These are phyloP conservation scores for Lepus timidus DNA, from an alignment of 2,113 vertebrate species.

Conservation along the genomic window DNA sequence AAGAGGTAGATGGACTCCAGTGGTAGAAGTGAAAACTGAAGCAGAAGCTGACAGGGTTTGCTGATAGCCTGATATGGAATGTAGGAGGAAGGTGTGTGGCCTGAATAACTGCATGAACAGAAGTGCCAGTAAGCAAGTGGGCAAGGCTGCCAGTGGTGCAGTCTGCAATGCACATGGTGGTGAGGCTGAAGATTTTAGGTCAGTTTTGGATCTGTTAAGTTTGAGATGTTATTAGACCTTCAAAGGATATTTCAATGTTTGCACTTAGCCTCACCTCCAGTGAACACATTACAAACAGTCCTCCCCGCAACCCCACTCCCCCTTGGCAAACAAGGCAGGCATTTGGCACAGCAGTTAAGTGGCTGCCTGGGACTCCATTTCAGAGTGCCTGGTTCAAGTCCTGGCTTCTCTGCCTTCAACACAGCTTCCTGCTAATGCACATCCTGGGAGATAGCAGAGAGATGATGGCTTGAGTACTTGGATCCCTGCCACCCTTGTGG, in stretches of 20 bases:
- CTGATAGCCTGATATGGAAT: neutral
- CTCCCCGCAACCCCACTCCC: neutral
- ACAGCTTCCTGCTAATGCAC: too few species aligned
- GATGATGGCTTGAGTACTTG: too few species aligned
- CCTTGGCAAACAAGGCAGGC: too few species aligned
- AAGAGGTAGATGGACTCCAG: neutral
- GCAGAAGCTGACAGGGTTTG: neutral
- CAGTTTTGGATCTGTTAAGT: neutral
- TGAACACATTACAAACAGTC: neutral
- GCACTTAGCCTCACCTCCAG: neutral
- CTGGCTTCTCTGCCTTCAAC: too few species aligned
- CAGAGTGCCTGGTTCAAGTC: too few species aligned
- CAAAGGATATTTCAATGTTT: conserved; percentile 3
- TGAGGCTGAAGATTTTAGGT: neutral
- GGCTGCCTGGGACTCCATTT: too few species aligned
- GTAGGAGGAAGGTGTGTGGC: neutral
- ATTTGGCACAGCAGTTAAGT: too few species aligned
- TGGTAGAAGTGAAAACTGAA: neutral
- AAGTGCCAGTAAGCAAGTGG: neutral
- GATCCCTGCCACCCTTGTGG: too few species aligned
- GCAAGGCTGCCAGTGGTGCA: neutral
- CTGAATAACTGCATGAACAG: neutral
- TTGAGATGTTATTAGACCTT: neutral
- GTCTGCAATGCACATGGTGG: neutral
- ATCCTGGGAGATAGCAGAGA: too few species aligned